phyloP scores from a whole-genome alignment of 1,140 invertebrate genomes.

The Drosophila pandora region DNA sequence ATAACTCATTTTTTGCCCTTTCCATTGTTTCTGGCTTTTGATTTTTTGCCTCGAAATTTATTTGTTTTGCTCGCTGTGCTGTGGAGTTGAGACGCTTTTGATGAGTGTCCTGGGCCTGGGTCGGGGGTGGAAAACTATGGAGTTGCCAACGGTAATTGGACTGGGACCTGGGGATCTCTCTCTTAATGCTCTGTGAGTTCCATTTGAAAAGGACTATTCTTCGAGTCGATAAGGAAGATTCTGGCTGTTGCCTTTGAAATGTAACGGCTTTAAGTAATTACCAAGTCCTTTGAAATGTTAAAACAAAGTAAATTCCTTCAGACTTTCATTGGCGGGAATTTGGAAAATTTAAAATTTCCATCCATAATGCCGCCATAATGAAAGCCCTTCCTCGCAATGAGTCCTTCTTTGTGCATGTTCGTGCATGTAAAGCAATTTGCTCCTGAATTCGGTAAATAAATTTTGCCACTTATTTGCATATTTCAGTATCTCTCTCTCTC shows the following conservation, averaged over 20 bases:
- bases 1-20: conserved; percentile 71
- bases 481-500: conserved; percentile 47
- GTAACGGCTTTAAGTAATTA: conserved; percentile 2
- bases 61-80: conserved; percentile 55
- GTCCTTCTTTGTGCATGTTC: neutral
- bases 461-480: conserved; percentile 73
- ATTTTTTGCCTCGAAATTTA: conserved; percentile 56
- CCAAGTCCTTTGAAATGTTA: conserved; percentile 4
- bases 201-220: conserved; percentile 12
- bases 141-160: conserved; percentile 38
- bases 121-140: conserved; percentile 27
- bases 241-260: neutral
- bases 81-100: conserved; percentile 40
- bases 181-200: conserved; percentile 1
- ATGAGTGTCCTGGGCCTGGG: conserved; percentile 19
- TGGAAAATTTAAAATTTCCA: neutral
- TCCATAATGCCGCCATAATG: neutral
- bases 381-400: neutral
- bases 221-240: neutral
- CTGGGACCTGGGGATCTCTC: conserved; percentile 30
- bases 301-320: conserved; percentile 1
- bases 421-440: conserved; percentile 16
- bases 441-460: conserved; percentile 43
- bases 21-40: conserved; percentile 33
- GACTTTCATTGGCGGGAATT: neutral